These are phyloP conservation scores for Leptopilina syphax DNA, from an alignment of 2,888 invertebrate genomes.

Conservation along the genomic window DNA sequence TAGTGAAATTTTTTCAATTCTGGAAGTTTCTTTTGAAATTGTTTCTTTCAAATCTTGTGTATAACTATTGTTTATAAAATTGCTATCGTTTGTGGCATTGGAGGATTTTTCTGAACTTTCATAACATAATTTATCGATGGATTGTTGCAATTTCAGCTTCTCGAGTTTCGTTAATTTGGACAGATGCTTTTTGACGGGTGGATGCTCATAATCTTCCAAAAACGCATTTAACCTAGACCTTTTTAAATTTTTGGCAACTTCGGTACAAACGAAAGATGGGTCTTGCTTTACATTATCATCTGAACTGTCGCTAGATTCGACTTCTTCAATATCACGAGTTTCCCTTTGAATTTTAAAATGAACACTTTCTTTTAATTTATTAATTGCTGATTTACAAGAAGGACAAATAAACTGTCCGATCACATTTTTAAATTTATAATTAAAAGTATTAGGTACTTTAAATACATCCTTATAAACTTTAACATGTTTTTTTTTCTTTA, in stretches of 20 bases:
- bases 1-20: slow-evolving; percentile 32
- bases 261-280: not conserved
- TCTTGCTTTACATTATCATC: slow-evolving; percentile 1
- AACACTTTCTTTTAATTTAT: slow-evolving; percentile 16
- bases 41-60: not conserved
- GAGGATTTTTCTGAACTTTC: not conserved
- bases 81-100: not conserved
- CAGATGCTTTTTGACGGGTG: slow-evolving; percentile 14
- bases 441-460: not conserved
- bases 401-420: slow-evolving; percentile 28
- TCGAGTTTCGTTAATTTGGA: not conserved
- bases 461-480: not conserved
- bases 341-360: not conserved
- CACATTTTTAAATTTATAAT: slow-evolving; percentile 34
- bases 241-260: slow-evolving; percentile 23
- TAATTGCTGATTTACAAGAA: slow-evolving; percentile 6
- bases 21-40: slow-evolving; percentile 12
- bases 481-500: not conserved
- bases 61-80: not conserved
- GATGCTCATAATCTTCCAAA: slow-evolving; percentile 12
- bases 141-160: not conserved
- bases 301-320: not conserved
- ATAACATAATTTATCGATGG: not conserved
- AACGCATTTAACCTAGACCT: not conserved
- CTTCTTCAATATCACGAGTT: not conserved